Conservation (phyloP, 1,140 invertebrate genomes). For the Caenorhabditis latens region DNA sequence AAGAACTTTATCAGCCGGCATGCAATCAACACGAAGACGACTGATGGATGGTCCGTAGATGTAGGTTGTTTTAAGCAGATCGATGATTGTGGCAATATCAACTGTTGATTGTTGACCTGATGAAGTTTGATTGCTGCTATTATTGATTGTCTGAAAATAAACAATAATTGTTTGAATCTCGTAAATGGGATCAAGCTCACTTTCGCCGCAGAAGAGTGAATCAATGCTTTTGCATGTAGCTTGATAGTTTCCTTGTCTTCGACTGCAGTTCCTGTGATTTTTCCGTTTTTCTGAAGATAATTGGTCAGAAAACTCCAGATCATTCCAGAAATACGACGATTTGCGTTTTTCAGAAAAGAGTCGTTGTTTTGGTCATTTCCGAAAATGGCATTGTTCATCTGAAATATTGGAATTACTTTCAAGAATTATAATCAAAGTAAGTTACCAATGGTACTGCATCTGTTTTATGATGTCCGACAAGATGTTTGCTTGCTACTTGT, state of each 20-base stretch:
- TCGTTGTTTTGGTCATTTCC: not conserved
- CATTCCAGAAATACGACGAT: slow-evolving; percentile 29
- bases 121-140: too few species aligned
- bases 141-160: too few species aligned
- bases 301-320: slow-evolving; percentile 3
- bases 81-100: too few species aligned
- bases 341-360: too few species aligned
- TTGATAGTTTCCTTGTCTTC: not conserved
- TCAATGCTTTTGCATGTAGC: not conserved
- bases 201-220: not conserved
- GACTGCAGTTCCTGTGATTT: not conserved
- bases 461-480: not conserved
- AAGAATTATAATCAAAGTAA: not conserved
- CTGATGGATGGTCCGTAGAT: too few species aligned
- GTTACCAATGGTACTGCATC: not conserved
- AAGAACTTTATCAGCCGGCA: too few species aligned
- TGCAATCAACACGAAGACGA: too few species aligned
- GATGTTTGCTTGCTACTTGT: not conserved
- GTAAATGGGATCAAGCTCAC: too few species aligned
- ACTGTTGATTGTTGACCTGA: too few species aligned
- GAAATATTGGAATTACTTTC: not conserved
- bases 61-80: too few species aligned
- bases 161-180: too few species aligned
- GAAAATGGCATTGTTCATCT: not conserved
- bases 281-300: not conserved